phyloP scores from a whole-genome alignment of 2,113 vertebrate species.

The Herpetotheres cachinnans region DNA sequence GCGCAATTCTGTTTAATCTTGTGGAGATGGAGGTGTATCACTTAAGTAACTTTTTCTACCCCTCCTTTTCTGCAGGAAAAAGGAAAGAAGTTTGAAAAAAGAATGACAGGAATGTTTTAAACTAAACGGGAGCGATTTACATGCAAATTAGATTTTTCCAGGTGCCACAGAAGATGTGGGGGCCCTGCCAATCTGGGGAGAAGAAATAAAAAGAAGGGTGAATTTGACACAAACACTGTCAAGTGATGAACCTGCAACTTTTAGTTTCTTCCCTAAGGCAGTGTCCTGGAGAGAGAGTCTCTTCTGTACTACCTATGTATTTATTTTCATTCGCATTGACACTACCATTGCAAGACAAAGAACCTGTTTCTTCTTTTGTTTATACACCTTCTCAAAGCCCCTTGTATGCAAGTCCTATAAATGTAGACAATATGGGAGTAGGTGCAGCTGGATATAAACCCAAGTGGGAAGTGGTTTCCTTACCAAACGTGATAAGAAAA shows the following conservation, averaged over 20 bases:
- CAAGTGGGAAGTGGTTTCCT: background rate
- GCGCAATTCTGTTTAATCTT: background rate
- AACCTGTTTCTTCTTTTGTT: background rate
- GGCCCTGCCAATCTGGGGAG: constrained; percentile 46
- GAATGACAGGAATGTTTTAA: constrained; percentile 44
- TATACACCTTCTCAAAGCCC: background rate
- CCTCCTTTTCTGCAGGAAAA: background rate
- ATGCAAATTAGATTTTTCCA: constrained; percentile 72
- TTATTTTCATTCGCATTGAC: background rate
- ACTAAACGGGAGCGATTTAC: constrained; percentile 51
- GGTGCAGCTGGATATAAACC: background rate
- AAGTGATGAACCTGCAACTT: background rate
- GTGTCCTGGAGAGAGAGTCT: background rate
- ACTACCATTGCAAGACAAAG: background rate
- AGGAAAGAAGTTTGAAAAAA: background rate
- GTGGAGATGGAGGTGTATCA: background rate
- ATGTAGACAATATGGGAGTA: background rate
- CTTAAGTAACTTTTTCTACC: constrained; percentile 5
- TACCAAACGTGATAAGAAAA: background rate
- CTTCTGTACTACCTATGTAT: background rate
- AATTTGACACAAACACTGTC: background rate
- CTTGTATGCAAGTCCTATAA: background rate
- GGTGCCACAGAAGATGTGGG: constrained; percentile 55
- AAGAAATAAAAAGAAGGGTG: constrained; percentile 4
- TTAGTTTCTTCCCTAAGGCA: background rate